phyloP scores from a whole-genome alignment of 2,888 invertebrate genomes.

The Dryobotodes eremita region DNA sequence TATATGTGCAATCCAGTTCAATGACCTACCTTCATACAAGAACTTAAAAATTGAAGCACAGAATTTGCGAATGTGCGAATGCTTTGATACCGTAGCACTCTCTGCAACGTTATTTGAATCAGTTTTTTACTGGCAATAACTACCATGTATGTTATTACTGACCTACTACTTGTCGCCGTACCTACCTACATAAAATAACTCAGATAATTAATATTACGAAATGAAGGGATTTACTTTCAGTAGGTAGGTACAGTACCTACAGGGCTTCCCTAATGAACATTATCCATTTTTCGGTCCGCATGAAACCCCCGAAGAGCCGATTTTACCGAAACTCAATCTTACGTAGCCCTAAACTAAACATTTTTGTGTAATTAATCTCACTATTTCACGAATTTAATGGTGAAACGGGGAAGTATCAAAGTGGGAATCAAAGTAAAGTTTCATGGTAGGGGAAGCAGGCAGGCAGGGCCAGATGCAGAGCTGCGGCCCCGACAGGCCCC shows the following conservation, averaged over 20 bases:
- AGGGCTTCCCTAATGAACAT: slow-evolving; percentile 26
- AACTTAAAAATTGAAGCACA: slow-evolving; percentile 2
- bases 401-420: slow-evolving; percentile 27
- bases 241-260: not conserved
- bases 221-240: not conserved
- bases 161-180: not conserved
- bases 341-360: slow-evolving; percentile 19
- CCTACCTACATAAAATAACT: not conserved
- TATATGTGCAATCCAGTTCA: slow-evolving; percentile 1
- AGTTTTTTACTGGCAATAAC: slow-evolving; percentile 9
- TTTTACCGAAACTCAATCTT: slow-evolving; percentile 18
- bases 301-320: slow-evolving; percentile 33
- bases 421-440: slow-evolving; percentile 50
- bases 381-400: slow-evolving; percentile 44
- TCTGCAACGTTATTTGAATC: not conserved
- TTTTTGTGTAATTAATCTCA: slow-evolving; percentile 59
- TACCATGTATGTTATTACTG: not conserved
- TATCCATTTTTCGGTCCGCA: not conserved
- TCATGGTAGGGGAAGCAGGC: slow-evolving; percentile 32
- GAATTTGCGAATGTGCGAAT: not conserved
- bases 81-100: slow-evolving; percentile 8
- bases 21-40: not conserved
- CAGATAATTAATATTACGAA: slow-evolving; percentile 1
- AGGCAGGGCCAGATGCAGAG: slow-evolving; percentile 39
- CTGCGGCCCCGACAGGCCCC: slow-evolving; percentile 25